Base-by-base conservation (phyloP, 2,797 vertebrate genomes). In the Neopelma chrysocephalum region DNA sequence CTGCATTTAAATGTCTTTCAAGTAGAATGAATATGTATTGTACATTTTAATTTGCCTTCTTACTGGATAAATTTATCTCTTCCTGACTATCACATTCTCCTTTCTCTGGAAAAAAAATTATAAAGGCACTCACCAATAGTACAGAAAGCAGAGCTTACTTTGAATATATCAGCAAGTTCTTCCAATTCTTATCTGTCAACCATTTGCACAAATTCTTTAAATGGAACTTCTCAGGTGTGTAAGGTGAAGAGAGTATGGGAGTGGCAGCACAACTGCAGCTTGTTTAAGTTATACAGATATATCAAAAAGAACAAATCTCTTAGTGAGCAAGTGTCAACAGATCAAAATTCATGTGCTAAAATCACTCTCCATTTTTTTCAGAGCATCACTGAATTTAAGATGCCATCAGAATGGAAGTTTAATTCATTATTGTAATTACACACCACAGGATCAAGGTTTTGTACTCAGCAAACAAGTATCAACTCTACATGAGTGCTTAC, bases 51-150 rank as follows among this genome's bases (percentile, higher is more conserved):
- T 91, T 93, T 77, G 48, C 61, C 82, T 93, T 88, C 83, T 73
- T 81, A 75, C 54, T 79, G 58, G 86, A 86, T 90, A 89, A 81
- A 92, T 68, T 76, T 88, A 34, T 82, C 75, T 94, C 64, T 84
- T 92, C 40, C 78, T 58, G 61, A 48, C 69, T 85, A 91, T 42
- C 47, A 75, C 19, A 93, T 72, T 75, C 64, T 89, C 51, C 47
- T 69, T 94, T 65, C 80, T 76, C 86, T 42, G 48, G 57, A 1
- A 34, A 64, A 91, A 40, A 66, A 64, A 53, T 10, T 17, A 75
- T 47, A 66, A 70, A 87, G 51, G 51, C 87, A 21, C 23, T 92
- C 78, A 81, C 34, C 64, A 72, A 26, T 12, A 47, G 27, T 54
- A 79, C 42, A 90, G 66, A 92, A 94, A 89, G 42, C 73, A 82